Base-by-base conservation (phyloP, 2,797 vertebrate genomes). In the Diplodus sargus region DNA sequence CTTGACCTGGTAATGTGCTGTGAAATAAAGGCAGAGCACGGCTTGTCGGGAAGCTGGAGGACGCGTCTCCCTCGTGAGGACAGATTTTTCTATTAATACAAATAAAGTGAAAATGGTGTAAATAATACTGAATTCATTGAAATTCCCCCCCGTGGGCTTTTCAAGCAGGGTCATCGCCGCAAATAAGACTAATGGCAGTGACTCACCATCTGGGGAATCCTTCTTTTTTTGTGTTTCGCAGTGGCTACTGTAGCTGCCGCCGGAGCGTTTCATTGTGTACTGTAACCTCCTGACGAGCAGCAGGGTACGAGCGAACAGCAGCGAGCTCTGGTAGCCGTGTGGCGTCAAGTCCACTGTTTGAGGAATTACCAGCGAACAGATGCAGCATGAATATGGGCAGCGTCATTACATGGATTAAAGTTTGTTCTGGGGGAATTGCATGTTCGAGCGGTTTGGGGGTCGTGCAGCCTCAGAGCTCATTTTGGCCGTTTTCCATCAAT, bases 331-430 rank as follows among this genome's bases (percentile, higher is more conserved):
- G 68, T 69, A 63, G 77, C 85, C 83, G 83, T 89, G 84, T 87
- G 86, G 87, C 72, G 17, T 68, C 60, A 73, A 77, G 85, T 85
- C 87, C 68, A 78, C 85, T 42, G 75, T 71, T 82, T 82, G 83
- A 89, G 81, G 90, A 91, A 86, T 90, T 85, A 88, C 51, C 72
- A 81, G 83, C 10, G 84, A 91, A 86, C 91, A 91, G 91, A 93
- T 91, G 92, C 91, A 87, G 56, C 81, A 49, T 70, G 85, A 91
- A 91, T 88, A 86, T 87, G 86, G 86, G 81, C 77, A 34, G 69
- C 83, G 78, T 90, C 87, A 87, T 87, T 87, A 78, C 72, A 68
- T 74, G 82, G 85, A 92, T 91, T 90, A 82, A 85, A 90, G 79
- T 77, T 76, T 60, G 74, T 87, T 86, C 39, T 8, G 77, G 77